Percentiles rank a stretch among this genome's conserved stretches.
Evolutionary conservation across 1,140 invertebrate genomes (phyloP).

Genomic region (Bombus confusus): DNA sequence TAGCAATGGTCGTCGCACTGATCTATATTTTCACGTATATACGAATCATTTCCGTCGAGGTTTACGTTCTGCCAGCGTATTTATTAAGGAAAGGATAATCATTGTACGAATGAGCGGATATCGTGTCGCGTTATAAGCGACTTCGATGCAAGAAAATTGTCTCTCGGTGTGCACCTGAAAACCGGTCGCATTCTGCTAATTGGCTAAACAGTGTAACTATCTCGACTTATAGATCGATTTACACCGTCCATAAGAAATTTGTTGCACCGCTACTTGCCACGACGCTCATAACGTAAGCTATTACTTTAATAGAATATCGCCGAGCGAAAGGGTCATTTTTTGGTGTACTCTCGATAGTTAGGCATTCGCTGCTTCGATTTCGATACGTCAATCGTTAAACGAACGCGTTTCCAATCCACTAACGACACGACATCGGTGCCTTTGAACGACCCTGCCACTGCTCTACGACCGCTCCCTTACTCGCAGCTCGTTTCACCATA

Average conservation of each 20-base stretch:
- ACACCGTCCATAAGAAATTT: constrained; percentile 74
- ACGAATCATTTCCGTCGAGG: neutral
- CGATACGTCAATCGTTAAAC: constrained; percentile 60
- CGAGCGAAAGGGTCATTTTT: neutral
- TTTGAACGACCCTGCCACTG: constrained; percentile 50
- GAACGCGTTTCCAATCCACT: constrained; percentile 57
- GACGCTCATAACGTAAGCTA: constrained; percentile 39
- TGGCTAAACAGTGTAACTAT: constrained; percentile 75
- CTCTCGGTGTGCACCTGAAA: constrained; percentile 48
- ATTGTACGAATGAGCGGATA: constrained; percentile 20
- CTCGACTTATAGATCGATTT: constrained; percentile 74
- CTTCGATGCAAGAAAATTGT: constrained; percentile 34
- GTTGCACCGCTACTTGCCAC: constrained; percentile 61
- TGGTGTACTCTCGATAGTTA: constrained; percentile 10
- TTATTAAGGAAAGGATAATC: constrained; percentile 34
- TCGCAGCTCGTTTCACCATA: constrained; percentile 26
- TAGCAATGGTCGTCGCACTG: neutral
- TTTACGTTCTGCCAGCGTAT: constrained; percentile 16
- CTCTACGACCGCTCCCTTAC: constrained; percentile 7
- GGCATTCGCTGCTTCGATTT: constrained; percentile 21
- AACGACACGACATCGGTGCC: constrained; percentile 54
- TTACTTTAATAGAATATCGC: constrained; percentile 65
- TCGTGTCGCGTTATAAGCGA: constrained; percentile 34
- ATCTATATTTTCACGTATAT: constrained; percentile 24
- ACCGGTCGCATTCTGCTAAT: constrained; percentile 73